A percentile compares a stretch with the other conserved stretches of the same genome.
phyloP scores from a whole-genome alignment of 2,888 invertebrate species.

The Megamerina dolium region DNA sequence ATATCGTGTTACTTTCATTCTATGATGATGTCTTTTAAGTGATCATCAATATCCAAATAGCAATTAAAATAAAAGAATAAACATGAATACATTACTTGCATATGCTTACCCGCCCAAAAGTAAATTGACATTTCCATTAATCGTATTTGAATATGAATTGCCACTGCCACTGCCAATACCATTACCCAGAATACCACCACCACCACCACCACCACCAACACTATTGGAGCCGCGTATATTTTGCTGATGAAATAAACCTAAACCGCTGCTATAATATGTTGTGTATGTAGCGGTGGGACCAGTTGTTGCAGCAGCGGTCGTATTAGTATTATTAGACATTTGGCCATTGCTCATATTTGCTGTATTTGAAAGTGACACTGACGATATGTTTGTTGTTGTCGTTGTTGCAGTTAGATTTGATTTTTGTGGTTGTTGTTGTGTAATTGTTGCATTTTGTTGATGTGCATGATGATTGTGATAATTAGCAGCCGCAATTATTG shows the following conservation, averaged over 20 bases:
- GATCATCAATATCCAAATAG: too few relatives aligned
- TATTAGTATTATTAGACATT: background rate
- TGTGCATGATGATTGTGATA: constrained; percentile 34
- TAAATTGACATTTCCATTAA: constrained; percentile 62
- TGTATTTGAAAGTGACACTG: constrained; percentile 2
- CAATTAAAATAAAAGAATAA: too few relatives aligned
- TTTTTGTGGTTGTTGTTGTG: constrained; percentile 8
- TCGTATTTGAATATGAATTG: constrained; percentile 36
- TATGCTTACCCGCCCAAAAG: constrained; percentile 69
- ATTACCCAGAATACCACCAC: constrained; percentile 21
- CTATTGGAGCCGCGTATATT: constrained; percentile 31
- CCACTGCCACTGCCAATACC: constrained; percentile 27
- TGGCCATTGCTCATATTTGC: background rate
- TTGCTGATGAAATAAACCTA: constrained; percentile 42
- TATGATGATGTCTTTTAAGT: too few relatives aligned
- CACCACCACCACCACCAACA: constrained; percentile 27
- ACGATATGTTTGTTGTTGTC: constrained; percentile 6
- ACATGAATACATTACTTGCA: background rate
- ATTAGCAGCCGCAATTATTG: constrained; percentile 48
- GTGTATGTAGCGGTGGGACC: constrained; percentile 28
- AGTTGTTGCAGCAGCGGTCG: constrained; percentile 5
- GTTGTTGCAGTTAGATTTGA: constrained; percentile 6
- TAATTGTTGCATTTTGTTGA: constrained; percentile 21
- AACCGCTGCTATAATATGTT: constrained; percentile 42
- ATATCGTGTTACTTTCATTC: too few relatives aligned